A percentile compares a stretch with the other conserved stretches of the same genome.
phyloP scores from a whole-genome alignment of 2,113 vertebrate species.

The Heterocephalus glaber region DNA sequence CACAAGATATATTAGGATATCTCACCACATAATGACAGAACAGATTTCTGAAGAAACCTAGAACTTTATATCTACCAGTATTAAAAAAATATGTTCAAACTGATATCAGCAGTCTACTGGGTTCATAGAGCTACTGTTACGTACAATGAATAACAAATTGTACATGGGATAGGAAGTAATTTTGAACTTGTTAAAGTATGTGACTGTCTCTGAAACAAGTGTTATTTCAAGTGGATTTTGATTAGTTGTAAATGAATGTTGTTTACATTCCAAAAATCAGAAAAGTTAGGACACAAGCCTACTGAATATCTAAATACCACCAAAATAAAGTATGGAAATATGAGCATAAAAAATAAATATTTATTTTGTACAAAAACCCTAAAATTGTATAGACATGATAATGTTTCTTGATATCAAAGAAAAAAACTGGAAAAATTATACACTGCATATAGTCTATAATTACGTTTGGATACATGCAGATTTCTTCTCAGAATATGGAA shows the following conservation, averaged over 20 bases:
- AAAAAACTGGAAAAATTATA: not conserved
- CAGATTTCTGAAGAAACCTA: not conserved
- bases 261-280: not conserved
- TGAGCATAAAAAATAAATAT: not conserved
- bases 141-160: not conserved
- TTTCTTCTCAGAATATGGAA: not conserved
- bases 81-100: not conserved
- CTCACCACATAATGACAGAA: not conserved
- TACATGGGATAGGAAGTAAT: not conserved
- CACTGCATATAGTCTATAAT: not conserved
- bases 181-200: not conserved
- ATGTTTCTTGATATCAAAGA: not conserved
- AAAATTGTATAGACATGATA: not conserved
- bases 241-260: not conserved
- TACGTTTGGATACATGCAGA: not conserved
- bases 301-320: not conserved
- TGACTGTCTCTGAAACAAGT: not conserved
- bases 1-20: not conserved
- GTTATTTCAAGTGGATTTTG: not conserved
- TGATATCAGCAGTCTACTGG: not conserved
- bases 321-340: not conserved
- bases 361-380: not conserved
- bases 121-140: not conserved
- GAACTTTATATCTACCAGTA: not conserved
- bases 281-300: not conserved